Conservation (phyloP, 2,888 invertebrate species). For the Allacma fusca region DNA sequence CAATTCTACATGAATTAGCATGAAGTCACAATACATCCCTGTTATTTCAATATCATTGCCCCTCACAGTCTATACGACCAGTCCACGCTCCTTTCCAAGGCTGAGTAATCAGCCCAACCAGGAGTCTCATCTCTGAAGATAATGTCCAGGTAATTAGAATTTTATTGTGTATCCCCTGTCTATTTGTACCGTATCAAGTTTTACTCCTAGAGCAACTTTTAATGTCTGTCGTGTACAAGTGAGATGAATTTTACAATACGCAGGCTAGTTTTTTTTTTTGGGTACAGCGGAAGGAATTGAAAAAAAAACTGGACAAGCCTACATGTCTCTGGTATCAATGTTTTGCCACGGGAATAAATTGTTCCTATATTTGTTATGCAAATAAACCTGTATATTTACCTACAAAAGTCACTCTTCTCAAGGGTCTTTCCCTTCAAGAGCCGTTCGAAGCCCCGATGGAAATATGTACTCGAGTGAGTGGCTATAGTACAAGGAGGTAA, state of each 20-base stretch:
- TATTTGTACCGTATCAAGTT: background rate
- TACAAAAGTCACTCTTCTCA: constrained; percentile 7
- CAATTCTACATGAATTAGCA: background rate
- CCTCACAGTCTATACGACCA: background rate
- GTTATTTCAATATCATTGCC: background rate
- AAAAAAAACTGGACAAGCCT: background rate
- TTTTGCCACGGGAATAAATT: constrained; percentile 28
- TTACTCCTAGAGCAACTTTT: background rate
- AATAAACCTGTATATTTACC: constrained; percentile 29
- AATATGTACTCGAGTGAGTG: no score
- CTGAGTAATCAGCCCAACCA: background rate
- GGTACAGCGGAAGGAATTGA: background rate
- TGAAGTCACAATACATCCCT: background rate
- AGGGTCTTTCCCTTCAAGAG: background rate
- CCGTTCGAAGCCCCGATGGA: background rate
- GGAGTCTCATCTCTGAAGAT: background rate
- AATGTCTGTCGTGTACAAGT: background rate
- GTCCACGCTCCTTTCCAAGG: background rate
- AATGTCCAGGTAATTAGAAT: constrained; percentile 3
- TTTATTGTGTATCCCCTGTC: background rate
- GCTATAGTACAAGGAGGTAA: background rate
- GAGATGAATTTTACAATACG: background rate
- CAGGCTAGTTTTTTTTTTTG: background rate
- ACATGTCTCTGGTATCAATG: constrained; percentile 6
- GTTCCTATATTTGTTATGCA: constrained; percentile 27